Evolutionary conservation across 1,140 invertebrate species (phyloP).

Genomic region (Lineus longissimus): DNA sequence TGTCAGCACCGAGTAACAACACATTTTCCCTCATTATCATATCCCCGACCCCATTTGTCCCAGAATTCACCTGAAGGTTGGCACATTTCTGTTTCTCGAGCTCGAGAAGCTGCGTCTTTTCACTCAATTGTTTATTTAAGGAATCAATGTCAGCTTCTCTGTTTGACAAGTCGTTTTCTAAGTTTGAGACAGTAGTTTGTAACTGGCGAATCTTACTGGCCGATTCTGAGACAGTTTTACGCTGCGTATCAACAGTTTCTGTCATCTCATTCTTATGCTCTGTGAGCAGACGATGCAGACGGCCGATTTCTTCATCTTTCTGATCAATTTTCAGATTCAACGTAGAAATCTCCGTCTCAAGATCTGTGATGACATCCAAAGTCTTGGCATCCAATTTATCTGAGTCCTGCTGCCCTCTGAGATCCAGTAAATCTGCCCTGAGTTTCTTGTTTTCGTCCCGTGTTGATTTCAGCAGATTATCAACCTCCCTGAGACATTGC

Average conservation of each 20-base stretch:
- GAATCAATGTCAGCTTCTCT: constrained; percentile 29
- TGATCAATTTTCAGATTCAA: constrained; percentile 19
- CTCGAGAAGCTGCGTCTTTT: constrained; percentile 21
- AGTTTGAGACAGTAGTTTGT: constrained; percentile 23
- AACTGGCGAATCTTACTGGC: constrained; percentile 18
- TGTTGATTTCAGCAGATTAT: background rate
- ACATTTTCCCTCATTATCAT: background rate
- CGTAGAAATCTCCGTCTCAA: constrained; percentile 23
- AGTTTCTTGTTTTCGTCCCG: constrained; percentile 12
- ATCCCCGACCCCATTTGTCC: constrained; percentile 9
- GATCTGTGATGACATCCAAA: constrained; percentile 23
- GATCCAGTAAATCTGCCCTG: constrained; percentile 12
- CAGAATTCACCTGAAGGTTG: background rate
- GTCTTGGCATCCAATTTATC: constrained; percentile 16
- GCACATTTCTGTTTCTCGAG: constrained; percentile 20
- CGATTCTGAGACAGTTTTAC: constrained; percentile 20
- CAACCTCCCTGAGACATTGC: background rate
- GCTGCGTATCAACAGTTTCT: constrained; percentile 24
- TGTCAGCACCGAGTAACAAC: background rate
- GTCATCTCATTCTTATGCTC: constrained; percentile 29
- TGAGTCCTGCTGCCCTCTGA: constrained; percentile 14
- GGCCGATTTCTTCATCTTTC: constrained; percentile 19
- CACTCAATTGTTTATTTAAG: constrained; percentile 21
- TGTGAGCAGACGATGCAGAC: constrained; percentile 11
- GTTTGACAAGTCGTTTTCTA: constrained; percentile 23